These are phyloP conservation scores for Meriones psammophilus DNA, from an alignment of 2,797 vertebrate species.

Conservation along the genomic window DNA sequence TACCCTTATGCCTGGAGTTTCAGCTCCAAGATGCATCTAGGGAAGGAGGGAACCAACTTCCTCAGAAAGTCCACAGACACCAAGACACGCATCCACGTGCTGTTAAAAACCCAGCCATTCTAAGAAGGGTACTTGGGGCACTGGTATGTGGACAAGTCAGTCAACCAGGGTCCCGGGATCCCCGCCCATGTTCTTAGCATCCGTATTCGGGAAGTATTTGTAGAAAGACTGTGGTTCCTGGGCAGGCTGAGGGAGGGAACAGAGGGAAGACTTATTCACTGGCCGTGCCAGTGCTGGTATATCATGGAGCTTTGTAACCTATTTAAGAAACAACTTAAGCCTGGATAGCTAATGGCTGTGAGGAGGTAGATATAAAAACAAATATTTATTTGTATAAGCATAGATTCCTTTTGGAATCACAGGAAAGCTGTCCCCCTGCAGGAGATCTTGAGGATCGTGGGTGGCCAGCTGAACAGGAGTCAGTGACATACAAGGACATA, in stretches of 20 bases:
- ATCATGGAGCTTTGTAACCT: neutral
- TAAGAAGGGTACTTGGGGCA: neutral
- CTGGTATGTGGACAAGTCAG: neutral
- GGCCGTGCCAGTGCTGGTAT: neutral
- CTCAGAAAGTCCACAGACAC: no score
- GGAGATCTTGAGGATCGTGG: neutral
- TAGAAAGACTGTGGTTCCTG: no score
- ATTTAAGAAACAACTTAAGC: neutral
- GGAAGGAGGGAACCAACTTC: neutral
- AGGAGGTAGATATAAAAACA: neutral
- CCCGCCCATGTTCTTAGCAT: neutral
- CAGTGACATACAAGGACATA: fast-evolving
- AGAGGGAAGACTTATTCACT: neutral
- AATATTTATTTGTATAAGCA: neutral
- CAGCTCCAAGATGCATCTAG: neutral
- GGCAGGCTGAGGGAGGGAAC: neutral
- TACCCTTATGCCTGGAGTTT: neutral
- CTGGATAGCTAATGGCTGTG: neutral
- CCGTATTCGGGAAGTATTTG: neutral
- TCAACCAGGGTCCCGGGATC: neutral
- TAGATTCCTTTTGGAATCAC: neutral
- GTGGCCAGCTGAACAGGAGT: neutral
- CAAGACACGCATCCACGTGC: no score
- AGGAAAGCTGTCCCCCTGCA: neutral
- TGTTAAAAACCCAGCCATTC: neutral